phyloP scores from a whole-genome alignment of 2,797 vertebrate species.

The Sphenodon punctatus region DNA sequence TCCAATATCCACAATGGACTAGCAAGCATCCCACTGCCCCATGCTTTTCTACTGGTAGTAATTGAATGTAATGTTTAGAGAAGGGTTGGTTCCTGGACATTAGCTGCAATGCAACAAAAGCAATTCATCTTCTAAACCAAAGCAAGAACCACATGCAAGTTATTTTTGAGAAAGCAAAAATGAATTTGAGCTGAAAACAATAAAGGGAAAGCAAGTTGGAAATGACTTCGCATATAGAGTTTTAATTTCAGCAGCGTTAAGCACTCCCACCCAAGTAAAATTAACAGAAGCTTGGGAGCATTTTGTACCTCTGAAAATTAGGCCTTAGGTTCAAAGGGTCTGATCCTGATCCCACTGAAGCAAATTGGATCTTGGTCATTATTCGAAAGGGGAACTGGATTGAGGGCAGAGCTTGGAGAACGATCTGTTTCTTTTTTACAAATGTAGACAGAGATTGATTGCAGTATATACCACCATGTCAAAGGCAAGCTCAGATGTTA shows the following conservation, averaged over 20 bases:
- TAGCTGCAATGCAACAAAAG: not conserved
- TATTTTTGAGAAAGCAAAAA: not conserved
- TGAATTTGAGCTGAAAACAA: not conserved
- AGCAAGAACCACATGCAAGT: not conserved
- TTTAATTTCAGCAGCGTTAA: not conserved
- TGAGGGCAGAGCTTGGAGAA: not conserved
- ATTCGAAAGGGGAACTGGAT: not conserved
- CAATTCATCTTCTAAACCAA: not conserved
- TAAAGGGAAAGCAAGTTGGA: not conserved
- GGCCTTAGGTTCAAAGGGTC: not conserved
- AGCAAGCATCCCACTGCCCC: not conserved
- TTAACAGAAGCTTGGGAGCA: not conserved
- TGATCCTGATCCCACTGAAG: not conserved
- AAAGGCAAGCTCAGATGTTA: not conserved
- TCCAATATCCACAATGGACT: no score
- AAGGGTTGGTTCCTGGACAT: not conserved
- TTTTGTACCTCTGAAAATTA: not conserved
- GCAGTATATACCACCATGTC: not conserved
- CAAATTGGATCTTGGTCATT: not conserved
- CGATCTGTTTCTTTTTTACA: not conserved
- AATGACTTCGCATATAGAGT: not conserved
- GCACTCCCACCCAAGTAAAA: fast-evolving
- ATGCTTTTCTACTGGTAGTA: not conserved
- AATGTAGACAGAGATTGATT: not conserved
- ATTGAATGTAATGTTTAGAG: not conserved